phyloP scores from a whole-genome alignment of 2,797 vertebrate genomes.

The Lateolabrax maculatus region DNA sequence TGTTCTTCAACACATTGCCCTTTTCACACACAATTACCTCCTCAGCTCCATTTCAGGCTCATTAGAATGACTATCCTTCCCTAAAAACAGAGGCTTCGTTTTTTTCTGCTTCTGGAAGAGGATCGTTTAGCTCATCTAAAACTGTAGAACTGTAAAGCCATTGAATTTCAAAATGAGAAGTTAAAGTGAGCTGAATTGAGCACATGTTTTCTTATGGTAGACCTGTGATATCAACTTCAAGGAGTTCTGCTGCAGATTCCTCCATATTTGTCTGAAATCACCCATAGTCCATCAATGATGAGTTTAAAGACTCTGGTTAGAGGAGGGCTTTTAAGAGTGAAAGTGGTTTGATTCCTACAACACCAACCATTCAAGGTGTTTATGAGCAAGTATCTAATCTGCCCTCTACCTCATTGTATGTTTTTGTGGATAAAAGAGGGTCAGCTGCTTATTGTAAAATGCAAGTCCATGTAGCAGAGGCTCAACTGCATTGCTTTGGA shows the following conservation, averaged over 20 bases:
- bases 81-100: conserved; percentile 67
- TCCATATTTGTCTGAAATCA: conserved; percentile 1
- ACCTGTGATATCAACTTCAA: conserved; percentile 1
- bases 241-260: neutral
- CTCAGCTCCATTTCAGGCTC: conserved; percentile 81
- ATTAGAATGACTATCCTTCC: conserved; percentile 74
- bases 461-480: neutral
- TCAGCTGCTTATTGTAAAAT: conserved; percentile 4
- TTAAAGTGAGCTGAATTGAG: conserved; percentile 21
- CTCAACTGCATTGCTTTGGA: neutral
- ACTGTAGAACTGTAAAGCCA: conserved; percentile 17
- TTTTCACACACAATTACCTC: conserved; percentile 83
- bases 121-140: conserved; percentile 44
- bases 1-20: conserved; percentile 72
- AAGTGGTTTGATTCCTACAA: neutral
- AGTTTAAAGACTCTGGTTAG: neutral
- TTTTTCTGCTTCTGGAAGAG: conserved; percentile 32
- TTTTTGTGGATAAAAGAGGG: conserved; percentile 5
- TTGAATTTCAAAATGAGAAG: conserved; percentile 28
- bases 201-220: conserved; percentile 4
- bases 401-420: neutral
- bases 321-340: neutral
- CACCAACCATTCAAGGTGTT: neutral
- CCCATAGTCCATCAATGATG: neutral
- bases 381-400: neutral